Evolutionary conservation across 2,888 invertebrate genomes (phyloP), one percentile per base, ranked within the genome.

Genomic region (Hemithea aestivaria): DNA sequence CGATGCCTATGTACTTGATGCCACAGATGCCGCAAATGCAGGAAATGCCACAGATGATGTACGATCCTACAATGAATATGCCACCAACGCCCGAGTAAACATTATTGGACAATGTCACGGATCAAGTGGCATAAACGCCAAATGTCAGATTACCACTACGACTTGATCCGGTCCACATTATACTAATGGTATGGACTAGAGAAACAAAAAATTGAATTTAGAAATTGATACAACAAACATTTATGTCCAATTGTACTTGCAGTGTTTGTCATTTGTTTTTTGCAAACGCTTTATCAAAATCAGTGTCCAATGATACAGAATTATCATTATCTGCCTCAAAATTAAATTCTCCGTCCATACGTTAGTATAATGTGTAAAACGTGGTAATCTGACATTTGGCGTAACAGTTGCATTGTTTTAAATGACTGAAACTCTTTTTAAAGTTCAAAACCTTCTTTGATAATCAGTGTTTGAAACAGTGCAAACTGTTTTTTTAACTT

Each of bases 361-460:
- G 35, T 38, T 42, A 36, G 36, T 37, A 37, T 46, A 51, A 10
- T 37, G 41, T 42, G 41, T 27, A 5, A n/a, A 6, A 35, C 62
- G 80, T 84, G 87, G 79, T 69, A 73, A 73, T 75, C 84, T 87
- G 85, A 73, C 87, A 85, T 84, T 87, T 85, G 82, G 85, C 83
- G 56, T 56, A 57, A 56, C 52, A 66, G 61, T 58, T 63, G 75
- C 77, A 81, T 58, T 75, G 83, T 71, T 76, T 80, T 71, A 70
- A 70, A 61, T 65, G 66, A 56, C 67, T 73, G 68, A 70, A 71
- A 66, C 58, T 53, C 51, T 49, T n/a, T 5, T 51, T 52, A 50
- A 48, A 61, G 56, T 62, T 55, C 51, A 41, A 56, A 59, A 51
- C 31, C 56, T 55, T 54, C 53, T 57, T 39, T 51, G 44, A 45